Evolutionary conservation across 2,888 invertebrate genomes (phyloP), one percentile per base, ranked within the genome.

Genomic region (Exocentrus adspersus): DNA sequence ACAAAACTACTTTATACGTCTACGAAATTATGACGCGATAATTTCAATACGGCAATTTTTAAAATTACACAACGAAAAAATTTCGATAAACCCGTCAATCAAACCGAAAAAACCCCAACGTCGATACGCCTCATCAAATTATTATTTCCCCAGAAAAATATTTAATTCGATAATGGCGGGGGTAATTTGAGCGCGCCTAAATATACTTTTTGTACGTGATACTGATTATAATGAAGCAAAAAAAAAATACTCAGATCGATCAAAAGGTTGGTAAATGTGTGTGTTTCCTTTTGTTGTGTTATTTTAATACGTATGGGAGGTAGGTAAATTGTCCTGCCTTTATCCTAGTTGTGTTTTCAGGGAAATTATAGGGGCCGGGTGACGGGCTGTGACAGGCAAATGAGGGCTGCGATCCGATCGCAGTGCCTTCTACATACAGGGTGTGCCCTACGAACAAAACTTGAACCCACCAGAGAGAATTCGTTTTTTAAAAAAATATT

Each of bases 371-470:
- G 81, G n/a, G 80, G 78, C 76, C 71, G 74, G 76, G 78, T 81
- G 81, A 81, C 76, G 78, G 77, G 68, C 79, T 72, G 78, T 81
- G 81, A 81, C 81, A 80, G 80, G 75, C 72, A 80, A 80, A 81
- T 81, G 78, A 78, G 79, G 62, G 64, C 45, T 52, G 68, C 69
- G 71, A 72, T 72, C 66, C 64, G 73, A 73, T 74, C 72, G 72
- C 72, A 65, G 59, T 60, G 68, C 65, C 62, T 24, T 4, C 2
- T 5, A 12, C n/a, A 5, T 37, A 37, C 37, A 37, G 37, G 37
- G 12, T 37, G 37, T 37, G 10, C 30, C 30, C n/a, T 30, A n/a
- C 30, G 5, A 30, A 43, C 17, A 43, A 6, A n/a, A 2, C 19
- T 43, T 1, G 2, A 14, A 1, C 43, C 16, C 3, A 6, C 6